Base-by-base conservation (phyloP, 2,113 vertebrate genomes). In the Corydoras sp. region DNA sequence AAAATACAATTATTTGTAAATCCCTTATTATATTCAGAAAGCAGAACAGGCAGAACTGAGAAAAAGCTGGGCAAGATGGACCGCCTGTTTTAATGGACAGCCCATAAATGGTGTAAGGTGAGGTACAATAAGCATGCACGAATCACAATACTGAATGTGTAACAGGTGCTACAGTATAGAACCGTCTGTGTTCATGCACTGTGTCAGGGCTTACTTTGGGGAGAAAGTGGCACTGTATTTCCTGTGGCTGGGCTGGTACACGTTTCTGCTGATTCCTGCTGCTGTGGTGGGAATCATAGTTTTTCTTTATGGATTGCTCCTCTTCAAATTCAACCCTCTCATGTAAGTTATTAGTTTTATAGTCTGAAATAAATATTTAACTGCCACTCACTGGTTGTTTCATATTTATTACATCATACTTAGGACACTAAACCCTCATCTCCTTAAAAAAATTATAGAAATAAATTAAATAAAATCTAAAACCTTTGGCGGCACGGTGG, bases 191-290 rank as follows among this genome's bases (percentile, higher is more conserved):
- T n/a, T n/a, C n/a, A n/a, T n/a, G n/a, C n/a, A n/a, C n/a, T 2
- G 14, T 73, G 48, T 35, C 3, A 98, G 96, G 83, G 2, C n/a
- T n/a, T 98, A 98, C 76, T 97, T 98, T 9, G 95, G 96, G 0
- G 96, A 97, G 86, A 96, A 98, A 81, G 91, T 93, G 80, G 95
- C 95, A 0, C 82, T 98, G 67, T 99, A 98, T 81, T 97, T 94
- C 1, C 86, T 93, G 58, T 99, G 96, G 95, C 86, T 98, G 9
- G 90, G 91, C 68, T 97, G 92, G 94, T 98, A 98, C 81, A 98
- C 94, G 31, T 86, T 31, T 77, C 82, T 95, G 85, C 86, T 99
- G 77, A 60, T 87, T 0, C 78, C 91, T 0, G 95, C 95, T 0
- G 88, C 95, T 0, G 0, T 51, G 10, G 50, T 73, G 0, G 96